phyloP scores from a whole-genome alignment of 1,140 invertebrate genomes.

The Teleogryllus occipitalis region DNA sequence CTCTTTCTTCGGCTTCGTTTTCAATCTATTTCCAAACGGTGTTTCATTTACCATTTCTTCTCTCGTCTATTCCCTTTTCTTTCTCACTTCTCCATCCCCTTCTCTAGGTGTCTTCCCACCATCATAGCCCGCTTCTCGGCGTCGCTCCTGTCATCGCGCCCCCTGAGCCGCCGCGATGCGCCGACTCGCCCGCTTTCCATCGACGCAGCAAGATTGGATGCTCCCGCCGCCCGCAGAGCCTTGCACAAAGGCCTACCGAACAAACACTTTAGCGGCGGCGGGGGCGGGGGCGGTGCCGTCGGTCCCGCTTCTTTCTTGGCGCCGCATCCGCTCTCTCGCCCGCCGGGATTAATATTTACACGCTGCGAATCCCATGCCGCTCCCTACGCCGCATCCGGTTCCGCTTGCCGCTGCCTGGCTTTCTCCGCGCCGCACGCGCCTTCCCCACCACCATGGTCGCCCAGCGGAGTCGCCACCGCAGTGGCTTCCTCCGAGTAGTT shows the following conservation, averaged over 20 bases:
- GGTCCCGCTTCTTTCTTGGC: neutral
- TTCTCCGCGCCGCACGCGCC: too few relatives aligned
- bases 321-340: neutral
- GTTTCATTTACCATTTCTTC: neutral
- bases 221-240: neutral
- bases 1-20: too few relatives aligned
- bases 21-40: too few relatives aligned
- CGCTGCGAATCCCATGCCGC: neutral
- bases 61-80: neutral
- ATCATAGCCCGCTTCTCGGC: neutral
- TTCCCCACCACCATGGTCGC: too few relatives aligned
- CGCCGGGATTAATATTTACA: constrained; percentile 4
- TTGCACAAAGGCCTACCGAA: neutral
- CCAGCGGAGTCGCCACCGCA: too few relatives aligned
- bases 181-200: neutral
- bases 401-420: neutral
- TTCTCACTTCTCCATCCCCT: neutral
- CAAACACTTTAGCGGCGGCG: neutral
- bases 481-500: too few relatives aligned
- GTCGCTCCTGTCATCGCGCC: neutral
- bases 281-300: too few relatives aligned
- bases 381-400: neutral
- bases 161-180: neutral
- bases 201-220: constrained; percentile 3
- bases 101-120: too few relatives aligned